Evolutionary conservation across 2,888 invertebrate species (phyloP).

Genomic region (Drosophila eohydei): DNA sequence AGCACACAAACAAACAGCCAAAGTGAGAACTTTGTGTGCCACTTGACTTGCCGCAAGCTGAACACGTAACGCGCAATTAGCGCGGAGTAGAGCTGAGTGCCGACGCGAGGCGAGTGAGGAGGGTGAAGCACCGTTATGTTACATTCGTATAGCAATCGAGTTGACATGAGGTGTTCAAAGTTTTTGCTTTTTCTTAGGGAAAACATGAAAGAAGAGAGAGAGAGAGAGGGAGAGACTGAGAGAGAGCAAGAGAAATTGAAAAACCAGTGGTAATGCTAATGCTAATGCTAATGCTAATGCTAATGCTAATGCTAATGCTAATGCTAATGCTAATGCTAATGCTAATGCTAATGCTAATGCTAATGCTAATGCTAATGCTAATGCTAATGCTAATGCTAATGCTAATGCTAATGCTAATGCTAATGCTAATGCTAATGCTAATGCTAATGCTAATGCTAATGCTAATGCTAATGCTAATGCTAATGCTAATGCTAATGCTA

Average conservation of each 20-base stretch:
- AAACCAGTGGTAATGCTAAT: background rate
- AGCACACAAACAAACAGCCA: background rate
- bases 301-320: background rate
- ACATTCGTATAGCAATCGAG: background rate
- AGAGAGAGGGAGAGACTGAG: background rate
- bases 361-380: background rate
- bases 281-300: background rate
- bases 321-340: no score
- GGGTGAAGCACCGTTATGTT: background rate
- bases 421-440: background rate
- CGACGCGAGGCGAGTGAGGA: background rate
- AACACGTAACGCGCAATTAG: conserved; percentile 33
- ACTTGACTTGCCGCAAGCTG: conserved; percentile 35
- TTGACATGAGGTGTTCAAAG: background rate
- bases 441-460: background rate
- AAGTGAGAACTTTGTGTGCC: conserved; percentile 8
- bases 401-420: no score
- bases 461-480: background rate
- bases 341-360: background rate
- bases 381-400: background rate
- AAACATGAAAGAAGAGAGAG: background rate
- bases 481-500: background rate
- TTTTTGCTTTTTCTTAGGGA: background rate
- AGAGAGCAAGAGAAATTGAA: no score
- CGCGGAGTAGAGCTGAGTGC: background rate